Evolutionary conservation across 2,797 vertebrate species (phyloP).

Genomic region (Clarias platycephalus): DNA sequence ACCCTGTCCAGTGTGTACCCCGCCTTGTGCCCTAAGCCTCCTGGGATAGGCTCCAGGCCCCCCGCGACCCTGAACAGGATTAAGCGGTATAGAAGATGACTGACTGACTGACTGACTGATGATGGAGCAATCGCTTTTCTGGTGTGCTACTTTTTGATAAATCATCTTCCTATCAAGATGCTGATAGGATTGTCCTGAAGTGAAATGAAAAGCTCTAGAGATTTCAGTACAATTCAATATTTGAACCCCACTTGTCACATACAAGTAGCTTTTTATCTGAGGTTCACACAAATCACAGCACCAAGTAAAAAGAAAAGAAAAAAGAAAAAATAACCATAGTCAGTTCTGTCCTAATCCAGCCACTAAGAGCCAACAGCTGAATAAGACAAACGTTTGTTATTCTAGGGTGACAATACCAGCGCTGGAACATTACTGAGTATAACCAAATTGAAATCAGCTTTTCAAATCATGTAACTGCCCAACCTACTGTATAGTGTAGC

Average conservation of each 20-base stretch:
- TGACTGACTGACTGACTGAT: no score
- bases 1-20: no score
- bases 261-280: background rate
- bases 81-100: no score
- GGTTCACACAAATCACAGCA: background rate
- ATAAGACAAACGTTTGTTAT: background rate
- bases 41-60: no score
- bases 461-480: background rate
- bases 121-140: no score
- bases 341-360: background rate
- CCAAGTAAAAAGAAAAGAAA: background rate
- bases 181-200: background rate
- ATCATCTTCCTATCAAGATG: background rate
- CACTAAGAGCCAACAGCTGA: background rate
- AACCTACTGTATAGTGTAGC: no score
- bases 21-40: no score
- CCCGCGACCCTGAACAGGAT: no score
- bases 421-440: background rate
- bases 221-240: background rate
- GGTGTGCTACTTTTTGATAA: background rate
- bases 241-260: background rate
- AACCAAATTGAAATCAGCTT: background rate
- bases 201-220: background rate
- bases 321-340: background rate
- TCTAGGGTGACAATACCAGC: background rate